phyloP scores from a whole-genome alignment of 1,140 invertebrate genomes.

The Drosophila bocki region DNA sequence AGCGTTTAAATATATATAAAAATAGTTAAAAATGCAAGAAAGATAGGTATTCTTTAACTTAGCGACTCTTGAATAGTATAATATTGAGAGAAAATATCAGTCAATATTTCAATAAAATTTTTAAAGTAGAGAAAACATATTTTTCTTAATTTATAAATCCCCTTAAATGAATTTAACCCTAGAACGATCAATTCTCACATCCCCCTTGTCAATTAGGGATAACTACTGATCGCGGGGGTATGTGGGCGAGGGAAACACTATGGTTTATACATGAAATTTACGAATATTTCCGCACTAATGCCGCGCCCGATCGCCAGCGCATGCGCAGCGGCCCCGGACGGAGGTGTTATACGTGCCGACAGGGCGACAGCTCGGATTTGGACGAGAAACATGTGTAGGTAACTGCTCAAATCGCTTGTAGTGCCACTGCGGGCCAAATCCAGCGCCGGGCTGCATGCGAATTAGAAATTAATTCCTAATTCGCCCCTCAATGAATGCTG shows the following conservation, averaged over 20 bases:
- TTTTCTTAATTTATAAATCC: not conserved
- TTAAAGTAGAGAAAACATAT: not conserved
- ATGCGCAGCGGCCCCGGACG: conserved; percentile 33
- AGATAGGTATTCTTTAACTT: not conserved
- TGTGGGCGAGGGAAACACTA: conserved; percentile 16
- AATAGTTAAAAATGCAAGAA: not conserved
- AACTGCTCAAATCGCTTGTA: conserved; percentile 75
- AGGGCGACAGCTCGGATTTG: conserved; percentile 74
- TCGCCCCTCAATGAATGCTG: conserved; percentile 65
- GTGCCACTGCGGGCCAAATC: conserved; percentile 36
- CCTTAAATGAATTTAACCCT: not conserved
- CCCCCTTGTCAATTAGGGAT: conserved; percentile 12
- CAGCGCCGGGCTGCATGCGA: conserved; percentile 73
- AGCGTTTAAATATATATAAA: not conserved
- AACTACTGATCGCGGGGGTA: conserved; percentile 20
- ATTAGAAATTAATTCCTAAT: conserved; percentile 84
- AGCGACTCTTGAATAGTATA: not conserved
- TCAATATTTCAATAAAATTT: not conserved
- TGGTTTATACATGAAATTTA: not conserved
- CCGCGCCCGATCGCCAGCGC: conserved; percentile 33
- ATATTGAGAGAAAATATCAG: no score
- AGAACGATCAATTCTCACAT: not conserved
- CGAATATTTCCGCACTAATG: conserved; percentile 44
- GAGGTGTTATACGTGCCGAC: conserved; percentile 69
- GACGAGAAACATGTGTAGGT: conserved; percentile 82